phyloP scores from a whole-genome alignment of 2,888 invertebrate genomes.

The Dioctria rufipes region DNA sequence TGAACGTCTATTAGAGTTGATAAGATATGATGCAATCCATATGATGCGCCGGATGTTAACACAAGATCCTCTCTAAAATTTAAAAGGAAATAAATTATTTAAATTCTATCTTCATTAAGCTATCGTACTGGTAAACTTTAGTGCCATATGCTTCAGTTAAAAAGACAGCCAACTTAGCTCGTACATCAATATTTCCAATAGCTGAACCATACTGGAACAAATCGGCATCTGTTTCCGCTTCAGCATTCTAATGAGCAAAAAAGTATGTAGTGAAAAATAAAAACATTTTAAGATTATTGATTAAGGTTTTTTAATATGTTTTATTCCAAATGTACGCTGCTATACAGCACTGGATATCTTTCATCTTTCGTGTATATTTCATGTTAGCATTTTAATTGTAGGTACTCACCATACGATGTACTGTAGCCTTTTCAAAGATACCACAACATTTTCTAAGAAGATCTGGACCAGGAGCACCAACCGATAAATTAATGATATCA shows the following conservation, averaged over 20 bases:
- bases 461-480: slow-evolving; percentile 74
- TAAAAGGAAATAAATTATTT: neutral
- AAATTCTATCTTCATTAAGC: neutral
- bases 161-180: slow-evolving; percentile 72
- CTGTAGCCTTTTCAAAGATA: slow-evolving; percentile 71
- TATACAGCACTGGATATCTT: neutral
- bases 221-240: slow-evolving; percentile 67
- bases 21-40: slow-evolving; percentile 74
- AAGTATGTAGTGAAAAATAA: neutral
- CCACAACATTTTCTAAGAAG: slow-evolving; percentile 71
- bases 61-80: slow-evolving; percentile 72
- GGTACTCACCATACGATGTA: slow-evolving; percentile 71
- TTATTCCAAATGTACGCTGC: neutral
- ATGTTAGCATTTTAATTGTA: neutral
- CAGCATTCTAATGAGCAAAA: slow-evolving; percentile 64
- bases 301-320: neutral
- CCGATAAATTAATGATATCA: slow-evolving; percentile 72
- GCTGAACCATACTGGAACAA: slow-evolving; percentile 75
- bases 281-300: neutral
- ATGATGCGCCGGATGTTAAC: slow-evolving; percentile 76
- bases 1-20: slow-evolving; percentile 74
- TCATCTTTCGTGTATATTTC: neutral
- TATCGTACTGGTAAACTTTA: slow-evolving; percentile 69
- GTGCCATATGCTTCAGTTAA: slow-evolving; percentile 71
- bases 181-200: slow-evolving; percentile 72